phyloP scores from a whole-genome alignment of 1,140 invertebrate species.

The Colletes latitarsis region DNA sequence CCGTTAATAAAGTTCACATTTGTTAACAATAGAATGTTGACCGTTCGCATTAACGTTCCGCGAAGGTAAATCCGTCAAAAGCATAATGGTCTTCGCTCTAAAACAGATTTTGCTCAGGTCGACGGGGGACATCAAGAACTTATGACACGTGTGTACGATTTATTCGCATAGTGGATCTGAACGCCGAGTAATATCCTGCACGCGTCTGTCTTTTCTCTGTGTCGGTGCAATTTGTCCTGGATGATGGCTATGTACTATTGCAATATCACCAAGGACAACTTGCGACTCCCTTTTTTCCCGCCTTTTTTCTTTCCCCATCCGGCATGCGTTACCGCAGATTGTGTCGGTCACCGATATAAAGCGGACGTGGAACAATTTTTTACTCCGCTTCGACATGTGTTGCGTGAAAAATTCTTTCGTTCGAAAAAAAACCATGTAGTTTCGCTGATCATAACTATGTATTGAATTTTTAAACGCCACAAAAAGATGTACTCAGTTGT shows the following conservation, averaged over 20 bases:
- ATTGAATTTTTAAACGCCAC: background rate
- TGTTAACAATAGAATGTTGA: background rate
- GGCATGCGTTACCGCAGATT: background rate
- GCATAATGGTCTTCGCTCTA: background rate
- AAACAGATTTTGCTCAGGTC: conserved; percentile 19
- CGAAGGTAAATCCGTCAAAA: background rate
- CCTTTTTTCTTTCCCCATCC: conserved; percentile 8
- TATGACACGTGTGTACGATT: conserved; percentile 28
- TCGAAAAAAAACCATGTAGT: background rate
- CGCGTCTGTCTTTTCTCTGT: conserved; percentile 40
- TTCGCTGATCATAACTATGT: background rate
- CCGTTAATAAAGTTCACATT: too few relatives aligned
- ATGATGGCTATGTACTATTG: conserved; percentile 51
- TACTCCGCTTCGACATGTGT: background rate
- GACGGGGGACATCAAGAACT: conserved; percentile 3
- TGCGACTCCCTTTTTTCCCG: conserved; percentile 24
- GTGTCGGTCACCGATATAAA: conserved; percentile 26
- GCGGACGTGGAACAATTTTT: conserved; percentile 20
- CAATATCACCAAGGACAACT: conserved; percentile 54
- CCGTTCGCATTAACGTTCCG: background rate
- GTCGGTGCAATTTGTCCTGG: conserved; percentile 54
- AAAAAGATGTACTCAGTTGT: background rate
- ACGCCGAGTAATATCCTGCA: conserved; percentile 50
- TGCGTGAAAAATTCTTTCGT: background rate
- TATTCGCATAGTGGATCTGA: conserved; percentile 41